Percentiles rank a stretch among this genome's conserved stretches.
phyloP scores from a whole-genome alignment of 1,140 invertebrate genomes.

The Lasaia peninsularis region DNA sequence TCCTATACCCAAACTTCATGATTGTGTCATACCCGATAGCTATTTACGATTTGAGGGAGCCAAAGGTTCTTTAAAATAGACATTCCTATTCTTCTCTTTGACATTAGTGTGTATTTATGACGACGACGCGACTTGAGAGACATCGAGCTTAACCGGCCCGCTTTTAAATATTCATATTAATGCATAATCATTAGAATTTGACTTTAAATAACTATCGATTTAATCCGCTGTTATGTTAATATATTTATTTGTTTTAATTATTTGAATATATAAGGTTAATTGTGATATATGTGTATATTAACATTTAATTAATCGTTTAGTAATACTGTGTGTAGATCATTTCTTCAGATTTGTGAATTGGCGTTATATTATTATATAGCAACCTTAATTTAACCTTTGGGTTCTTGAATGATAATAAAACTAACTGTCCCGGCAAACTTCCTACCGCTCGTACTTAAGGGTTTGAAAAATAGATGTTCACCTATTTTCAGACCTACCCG shows the following conservation, averaged over 20 bases:
- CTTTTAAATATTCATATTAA: constrained; percentile 13
- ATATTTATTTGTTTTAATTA: neutral
- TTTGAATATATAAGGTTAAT: neutral
- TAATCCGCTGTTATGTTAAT: neutral
- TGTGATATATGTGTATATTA: neutral
- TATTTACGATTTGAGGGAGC: constrained; percentile 32
- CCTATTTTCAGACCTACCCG: too few relatives aligned
- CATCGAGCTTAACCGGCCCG: constrained; percentile 5
- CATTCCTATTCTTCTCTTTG: constrained; percentile 34
- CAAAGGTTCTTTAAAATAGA: constrained; percentile 36
- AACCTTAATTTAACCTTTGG: too few relatives aligned
- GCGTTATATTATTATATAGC: too few relatives aligned
- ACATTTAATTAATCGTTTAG: neutral
- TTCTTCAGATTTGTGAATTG: too few relatives aligned
- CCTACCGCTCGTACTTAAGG: too few relatives aligned
- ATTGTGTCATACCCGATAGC: constrained; percentile 30
- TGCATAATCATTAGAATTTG: constrained; percentile 8
- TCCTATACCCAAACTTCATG: constrained; percentile 28
- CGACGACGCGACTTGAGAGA: constrained; percentile 8
- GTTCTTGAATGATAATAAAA: too few relatives aligned
- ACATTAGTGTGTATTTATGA: constrained; percentile 35
- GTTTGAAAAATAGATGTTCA: too few relatives aligned
- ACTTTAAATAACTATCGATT: constrained; percentile 4
- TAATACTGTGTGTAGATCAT: too few relatives aligned
- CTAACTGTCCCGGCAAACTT: too few relatives aligned